These are phyloP conservation scores for Hesperia comma DNA, from an alignment of 2,888 invertebrate genomes.

Conservation along the genomic window DNA sequence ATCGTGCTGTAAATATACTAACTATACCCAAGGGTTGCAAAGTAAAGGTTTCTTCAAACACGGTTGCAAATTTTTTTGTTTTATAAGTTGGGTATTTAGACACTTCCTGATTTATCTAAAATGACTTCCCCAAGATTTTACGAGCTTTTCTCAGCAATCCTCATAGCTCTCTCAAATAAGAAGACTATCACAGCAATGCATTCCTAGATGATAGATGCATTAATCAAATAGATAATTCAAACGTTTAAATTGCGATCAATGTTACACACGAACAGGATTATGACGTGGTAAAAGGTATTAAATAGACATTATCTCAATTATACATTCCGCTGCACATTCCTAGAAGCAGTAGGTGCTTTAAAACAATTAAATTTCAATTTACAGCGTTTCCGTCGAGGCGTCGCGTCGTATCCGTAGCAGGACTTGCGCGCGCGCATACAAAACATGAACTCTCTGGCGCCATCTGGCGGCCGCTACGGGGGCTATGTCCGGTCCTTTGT, in stretches of 20 bases:
- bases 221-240: neutral
- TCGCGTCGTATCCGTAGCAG: slow-evolving; percentile 59
- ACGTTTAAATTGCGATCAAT: slow-evolving; percentile 9
- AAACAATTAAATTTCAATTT: slow-evolving; percentile 70
- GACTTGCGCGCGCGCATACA: slow-evolving; percentile 66
- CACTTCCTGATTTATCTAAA: no score
- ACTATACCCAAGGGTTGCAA: no score
- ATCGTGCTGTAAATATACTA: no score
- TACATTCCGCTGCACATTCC: slow-evolving; percentile 24
- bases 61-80: no score
- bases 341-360: slow-evolving; percentile 55
- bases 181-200: no score
- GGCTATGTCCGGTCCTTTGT: slow-evolving; percentile 42
- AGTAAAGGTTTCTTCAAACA: no score
- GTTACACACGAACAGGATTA: neutral
- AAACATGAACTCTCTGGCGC: slow-evolving; percentile 59
- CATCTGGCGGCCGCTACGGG: slow-evolving; percentile 55
- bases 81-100: no score
- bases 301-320: slow-evolving; percentile 29
- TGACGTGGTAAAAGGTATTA: slow-evolving; percentile 13
- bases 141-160: no score
- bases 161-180: no score
- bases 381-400: slow-evolving; percentile 62
- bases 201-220: no score
- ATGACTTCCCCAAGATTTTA: no score